Conservation (phyloP, 2,888 invertebrate species). For the Diplazon laetatorius region DNA sequence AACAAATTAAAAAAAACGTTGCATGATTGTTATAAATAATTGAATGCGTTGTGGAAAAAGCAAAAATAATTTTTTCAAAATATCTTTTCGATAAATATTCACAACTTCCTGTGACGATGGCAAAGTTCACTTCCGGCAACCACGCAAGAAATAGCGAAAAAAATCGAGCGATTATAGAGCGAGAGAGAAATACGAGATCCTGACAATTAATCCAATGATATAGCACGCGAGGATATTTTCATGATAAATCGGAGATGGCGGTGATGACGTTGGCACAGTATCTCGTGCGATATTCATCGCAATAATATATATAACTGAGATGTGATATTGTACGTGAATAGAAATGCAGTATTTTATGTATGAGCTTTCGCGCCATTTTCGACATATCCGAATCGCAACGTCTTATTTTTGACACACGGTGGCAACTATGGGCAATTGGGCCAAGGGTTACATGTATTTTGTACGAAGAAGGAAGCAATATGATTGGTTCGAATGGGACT, state of each 20-base stretch:
- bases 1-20: no score
- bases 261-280: slow-evolving; percentile 37
- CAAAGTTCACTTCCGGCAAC: background rate
- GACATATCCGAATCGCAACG: slow-evolving; percentile 34
- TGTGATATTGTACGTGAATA: slow-evolving; percentile 16
- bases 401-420: slow-evolving; percentile 43
- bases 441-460: slow-evolving; percentile 39
- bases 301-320: slow-evolving; percentile 12
- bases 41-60: no score
- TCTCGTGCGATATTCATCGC: slow-evolving; percentile 39
- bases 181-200: slow-evolving; percentile 23
- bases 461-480: slow-evolving; percentile 15
- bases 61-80: no score
- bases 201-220: slow-evolving; percentile 33
- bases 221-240: slow-evolving; percentile 27
- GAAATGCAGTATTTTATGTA: background rate
- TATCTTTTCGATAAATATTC: slow-evolving; percentile 28
- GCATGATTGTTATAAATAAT: no score
- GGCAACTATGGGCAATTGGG: slow-evolving; percentile 33
- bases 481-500: no score
- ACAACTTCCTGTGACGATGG: slow-evolving; percentile 6
- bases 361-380: slow-evolving; percentile 3
- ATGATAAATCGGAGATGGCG: background rate
- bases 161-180: no score
- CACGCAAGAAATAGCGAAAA: no score